Evolutionary conservation across 2,113 vertebrate genomes (phyloP).

Genomic region (Macrotis lagotis): DNA sequence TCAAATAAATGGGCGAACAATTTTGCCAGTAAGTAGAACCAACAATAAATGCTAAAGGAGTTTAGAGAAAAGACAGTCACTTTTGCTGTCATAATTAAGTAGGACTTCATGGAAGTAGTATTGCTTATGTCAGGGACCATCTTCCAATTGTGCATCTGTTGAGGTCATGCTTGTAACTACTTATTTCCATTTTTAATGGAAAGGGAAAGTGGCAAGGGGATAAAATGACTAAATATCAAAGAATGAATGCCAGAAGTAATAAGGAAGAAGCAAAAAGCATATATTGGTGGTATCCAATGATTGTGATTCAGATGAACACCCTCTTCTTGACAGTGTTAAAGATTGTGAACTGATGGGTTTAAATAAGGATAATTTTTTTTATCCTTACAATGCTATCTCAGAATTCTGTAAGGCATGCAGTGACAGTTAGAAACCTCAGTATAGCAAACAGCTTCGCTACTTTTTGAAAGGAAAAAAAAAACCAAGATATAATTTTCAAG

Average conservation of each 20-base stretch:
- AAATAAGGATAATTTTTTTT: neutral
- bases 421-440: neutral
- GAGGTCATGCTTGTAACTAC: neutral
- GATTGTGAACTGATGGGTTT: neutral
- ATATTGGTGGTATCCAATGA: neutral
- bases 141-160: neutral
- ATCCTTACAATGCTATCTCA: neutral
- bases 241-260: neutral
- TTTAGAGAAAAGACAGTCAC: neutral
- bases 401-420: neutral
- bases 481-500: slow-evolving; percentile 1
- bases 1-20: neutral
- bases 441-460: neutral
- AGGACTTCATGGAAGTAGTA: neutral
- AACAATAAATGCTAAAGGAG: neutral
- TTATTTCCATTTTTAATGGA: neutral
- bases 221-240: neutral
- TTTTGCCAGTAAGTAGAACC: neutral
- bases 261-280: neutral
- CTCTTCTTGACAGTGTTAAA: neutral
- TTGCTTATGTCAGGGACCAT: neutral
- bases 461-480: neutral
- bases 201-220: neutral
- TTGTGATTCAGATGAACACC: neutral
- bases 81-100: neutral